Evolutionary conservation across 2,113 vertebrate species (phyloP), one percentile per base, ranked within the genome.

Genomic region (Pithys albifrons): DNA sequence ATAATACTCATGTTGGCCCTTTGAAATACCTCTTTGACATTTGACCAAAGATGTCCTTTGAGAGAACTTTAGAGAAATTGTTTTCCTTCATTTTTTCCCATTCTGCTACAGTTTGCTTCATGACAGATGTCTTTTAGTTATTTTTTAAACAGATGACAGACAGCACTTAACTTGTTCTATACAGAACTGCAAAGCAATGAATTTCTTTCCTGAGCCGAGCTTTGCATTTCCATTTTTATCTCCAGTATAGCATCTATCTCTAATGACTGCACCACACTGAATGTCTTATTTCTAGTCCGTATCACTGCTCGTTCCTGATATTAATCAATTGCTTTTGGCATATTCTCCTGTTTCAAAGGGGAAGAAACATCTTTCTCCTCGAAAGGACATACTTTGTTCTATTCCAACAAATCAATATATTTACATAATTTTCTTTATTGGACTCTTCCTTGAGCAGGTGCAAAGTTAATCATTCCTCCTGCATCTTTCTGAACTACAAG

Each of bases 161-260:
- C 48, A 78, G 54, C 69, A 87, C 17, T 93, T 94, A 91, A 85
- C 64, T 92, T 81, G 73, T 91, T 65, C 80, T 54, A 49, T 33
- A 80, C 28, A 93, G 46, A 64, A 85, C n/a, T 83, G 71, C 77
- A 89, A 80, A 82, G 66, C 0, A 0, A 87, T 88, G 37, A 92
- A 73, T 92, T 96, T 91, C 52, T 95, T 82, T 85, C 49, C 74
- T 72, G 58, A 85, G 85, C 39, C 52, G 58, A 87, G 71, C 49
- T 94, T 79, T 92, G 62, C 91, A 91, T 69, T 95, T 92, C 61
- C 74, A 61, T 89, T 95, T 96, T 87, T 94, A 82, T 76, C 74
- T 85, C 52, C 66, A 88, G 52, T 67, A 77, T 11, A 87, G 79
- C 76, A 89, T 72, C 77, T 59, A n/a, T 48, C 55, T 82, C 62